Conservation (phyloP, 2,888 invertebrate genomes). For the Caenorhabditis angaria region DNA sequence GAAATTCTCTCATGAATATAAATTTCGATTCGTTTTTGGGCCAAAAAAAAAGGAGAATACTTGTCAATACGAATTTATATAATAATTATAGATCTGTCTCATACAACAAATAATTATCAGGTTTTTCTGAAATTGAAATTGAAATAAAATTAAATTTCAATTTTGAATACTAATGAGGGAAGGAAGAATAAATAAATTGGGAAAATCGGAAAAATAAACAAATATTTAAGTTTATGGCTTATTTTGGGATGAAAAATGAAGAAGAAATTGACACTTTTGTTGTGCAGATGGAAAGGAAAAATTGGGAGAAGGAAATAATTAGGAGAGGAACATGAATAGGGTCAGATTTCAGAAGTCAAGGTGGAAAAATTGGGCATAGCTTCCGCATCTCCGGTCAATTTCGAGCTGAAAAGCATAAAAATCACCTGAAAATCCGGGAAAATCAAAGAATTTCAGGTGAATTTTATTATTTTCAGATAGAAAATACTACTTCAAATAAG, state of each 20-base stretch:
- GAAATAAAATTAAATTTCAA: not conserved
- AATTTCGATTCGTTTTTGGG: too few relatives aligned
- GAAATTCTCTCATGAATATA: too few relatives aligned
- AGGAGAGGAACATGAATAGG: too few relatives aligned
- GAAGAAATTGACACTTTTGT: too few relatives aligned
- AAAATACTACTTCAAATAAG: too few relatives aligned
- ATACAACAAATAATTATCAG: not conserved
- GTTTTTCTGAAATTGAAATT: not conserved
- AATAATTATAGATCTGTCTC: constrained; percentile 1
- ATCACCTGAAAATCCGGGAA: not conserved
- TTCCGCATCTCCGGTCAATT: too few relatives aligned
- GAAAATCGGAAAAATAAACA: not conserved
- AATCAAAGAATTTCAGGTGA: not conserved
- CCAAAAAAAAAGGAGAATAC: not conserved
- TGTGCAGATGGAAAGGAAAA: too few relatives aligned
- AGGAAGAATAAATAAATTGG: not conserved
- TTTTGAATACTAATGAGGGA: constrained; percentile 2
- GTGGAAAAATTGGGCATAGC: too few relatives aligned
- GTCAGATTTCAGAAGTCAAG: too few relatives aligned
- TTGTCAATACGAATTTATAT: not conserved
- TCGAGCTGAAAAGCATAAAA: not conserved
- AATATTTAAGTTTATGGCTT: not conserved
- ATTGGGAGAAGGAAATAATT: too few relatives aligned
- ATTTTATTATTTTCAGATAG: too few relatives aligned
- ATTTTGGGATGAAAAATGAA: too few relatives aligned